Evolutionary conservation across 2,113 vertebrate species (phyloP).

Genomic region (Rhinolophus ferrumequinum): DNA sequence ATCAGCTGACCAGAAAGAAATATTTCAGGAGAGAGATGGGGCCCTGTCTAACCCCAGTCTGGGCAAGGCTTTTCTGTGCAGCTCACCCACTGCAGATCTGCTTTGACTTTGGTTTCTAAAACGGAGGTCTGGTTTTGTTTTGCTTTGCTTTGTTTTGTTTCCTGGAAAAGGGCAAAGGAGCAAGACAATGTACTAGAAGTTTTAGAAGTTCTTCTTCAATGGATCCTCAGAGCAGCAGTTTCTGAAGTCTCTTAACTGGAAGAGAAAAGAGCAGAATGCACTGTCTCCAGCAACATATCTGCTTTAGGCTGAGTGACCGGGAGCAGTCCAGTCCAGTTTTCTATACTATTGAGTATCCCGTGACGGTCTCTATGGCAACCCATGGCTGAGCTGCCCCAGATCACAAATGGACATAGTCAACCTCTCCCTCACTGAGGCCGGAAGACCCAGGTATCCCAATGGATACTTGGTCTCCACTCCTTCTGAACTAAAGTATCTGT

Average conservation of each 20-base stretch:
- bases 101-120: background rate
- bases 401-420: background rate
- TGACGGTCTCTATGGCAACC: background rate
- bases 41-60: background rate
- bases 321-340: background rate
- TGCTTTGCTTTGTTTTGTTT: background rate
- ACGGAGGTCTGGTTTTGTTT: background rate
- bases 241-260: background rate
- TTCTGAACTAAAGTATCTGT: background rate
- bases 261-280: background rate
- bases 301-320: background rate
- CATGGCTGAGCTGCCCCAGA: background rate
- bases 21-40: background rate
- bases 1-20: background rate
- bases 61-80: too few species aligned
- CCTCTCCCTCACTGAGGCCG: background rate
- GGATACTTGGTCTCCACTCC: background rate
- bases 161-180: background rate
- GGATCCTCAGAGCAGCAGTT: background rate
- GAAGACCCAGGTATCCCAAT: background rate
- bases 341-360: background rate
- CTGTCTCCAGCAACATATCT: background rate
- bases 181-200: background rate
- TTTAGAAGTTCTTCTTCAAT: background rate
- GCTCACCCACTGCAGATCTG: background rate